Base-by-base conservation (phyloP, 2,888 invertebrate genomes). In the Mylabris sibirica region DNA sequence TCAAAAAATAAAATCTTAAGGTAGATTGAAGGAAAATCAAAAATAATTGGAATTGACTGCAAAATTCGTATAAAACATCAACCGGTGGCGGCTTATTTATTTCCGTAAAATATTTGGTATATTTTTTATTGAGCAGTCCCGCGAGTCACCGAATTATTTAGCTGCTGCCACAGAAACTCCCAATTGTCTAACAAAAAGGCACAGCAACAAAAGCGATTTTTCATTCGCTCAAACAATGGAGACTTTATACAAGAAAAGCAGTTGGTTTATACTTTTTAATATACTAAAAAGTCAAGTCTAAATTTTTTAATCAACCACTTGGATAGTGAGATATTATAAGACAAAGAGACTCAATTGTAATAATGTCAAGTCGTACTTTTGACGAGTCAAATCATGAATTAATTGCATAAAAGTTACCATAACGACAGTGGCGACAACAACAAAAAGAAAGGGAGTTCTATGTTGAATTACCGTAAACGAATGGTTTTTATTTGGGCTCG, bases 121-220 rank as follows among this genome's bases (percentile, higher is more conserved):
- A 24, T 57, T 24, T 49, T 14, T 17, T 17, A 6, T 9, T 6
- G 9, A 20, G 9, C 11, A 12, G 1, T 20, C 24, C 57, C 57
- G 4, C 12, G 24, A 24, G 24, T 24, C 3, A 12, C 5, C 57
- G 57, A 57, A 57, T 57, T 24, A 57, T 57, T 24, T 24, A 57
- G 3, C 14, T 24, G 22, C 8, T 30, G 1, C 20, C 20, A 22
- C 1, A 3, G 3, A 53, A 24, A 57, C 5, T 24, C 24, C 14
- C 57, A 0, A 14, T 53, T 24, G 57, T 57, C 2, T 1, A 57
- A 22, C 20, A n/a, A 2, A 9, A 17, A 17, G n/a, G n/a, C n/a
- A n/a, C n/a, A n/a, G n/a, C n/a, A n/a, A n/a, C n/a, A 38, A 61
- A 61, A 61, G 35, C 38, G 8, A 61, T 61, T 34, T n/a, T n/a